Evolutionary conservation across 2,888 invertebrate genomes (phyloP), one percentile per base, ranked within the genome.

Genomic region (Rhagium mordax): DNA sequence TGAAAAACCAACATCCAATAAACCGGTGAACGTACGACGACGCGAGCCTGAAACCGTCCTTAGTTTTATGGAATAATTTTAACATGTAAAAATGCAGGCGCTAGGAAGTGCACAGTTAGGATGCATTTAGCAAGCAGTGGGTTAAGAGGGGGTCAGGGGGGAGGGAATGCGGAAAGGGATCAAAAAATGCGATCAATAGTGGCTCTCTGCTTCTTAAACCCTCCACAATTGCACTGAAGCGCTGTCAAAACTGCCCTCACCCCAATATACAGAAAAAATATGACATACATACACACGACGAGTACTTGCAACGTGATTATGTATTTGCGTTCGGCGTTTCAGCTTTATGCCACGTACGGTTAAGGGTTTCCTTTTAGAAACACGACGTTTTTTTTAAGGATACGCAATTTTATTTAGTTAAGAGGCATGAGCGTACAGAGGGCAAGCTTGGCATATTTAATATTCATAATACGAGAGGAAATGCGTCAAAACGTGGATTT

Each of bases 151-250:
- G 70, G 79, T 78, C 75, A 74, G 78, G 76, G 78, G 81, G 74
- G 74, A 57, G 75, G 78, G 81, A 79, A 83, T 81, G 83, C 83
- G 86, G 85, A 86, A 86, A 85, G 87, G 88, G 87, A 88, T 88
- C 87, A 88, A 88, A 88, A 88, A 88, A 87, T 88, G 86, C 88
- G 88, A 88, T 88, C 88, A 88, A 88, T 88, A 88, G 86, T 85
- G 86, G 83, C 84, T 82, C 82, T 83, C 84, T 86, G 84, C 87
- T 88, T 87, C 88, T 87, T 88, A 88, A 86, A 87, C 85, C 86
- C 86, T 86, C 86, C 87, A 87, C 88, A 87, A 86, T 86, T 86
- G 87, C 86, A 86, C 85, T 84, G 86, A 85, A 86, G 88, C 88
- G 87, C 87, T 88, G 87, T 86, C 87, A 86, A 88, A 87, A 87